These are phyloP conservation scores for Chaetorhynchus papuensis DNA, from an alignment of 2,113 vertebrate species.

Conservation along the genomic window DNA sequence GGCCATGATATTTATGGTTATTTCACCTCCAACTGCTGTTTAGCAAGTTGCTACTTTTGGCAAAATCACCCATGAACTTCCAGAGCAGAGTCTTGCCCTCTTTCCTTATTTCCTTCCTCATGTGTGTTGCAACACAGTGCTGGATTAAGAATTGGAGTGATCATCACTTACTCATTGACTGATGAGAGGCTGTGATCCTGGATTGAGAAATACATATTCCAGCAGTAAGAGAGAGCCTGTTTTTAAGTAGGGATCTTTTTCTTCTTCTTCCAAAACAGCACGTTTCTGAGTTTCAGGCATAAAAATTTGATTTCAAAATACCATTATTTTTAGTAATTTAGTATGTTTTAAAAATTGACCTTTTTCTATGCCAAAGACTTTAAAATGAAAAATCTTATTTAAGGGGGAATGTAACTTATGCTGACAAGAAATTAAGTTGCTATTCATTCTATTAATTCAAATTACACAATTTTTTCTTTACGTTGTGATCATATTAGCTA, in stretches of 20 bases:
- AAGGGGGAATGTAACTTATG: not conserved
- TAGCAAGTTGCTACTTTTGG: not conserved
- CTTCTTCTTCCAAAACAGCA: not conserved
- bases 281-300: not conserved
- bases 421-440: not conserved
- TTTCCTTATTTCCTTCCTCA: not conserved
- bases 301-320: not conserved
- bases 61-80: not conserved
- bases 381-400: not conserved
- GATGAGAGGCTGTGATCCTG: not conserved
- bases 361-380: not conserved
- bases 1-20: not conserved
- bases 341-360: not conserved
- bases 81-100: not conserved
- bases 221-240: not conserved
- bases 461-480: not conserved
- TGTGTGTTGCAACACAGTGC: not conserved
- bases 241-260: not conserved
- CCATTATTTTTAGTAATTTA: not conserved
- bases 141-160: not conserved
- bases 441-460: not conserved
- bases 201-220: not conserved
- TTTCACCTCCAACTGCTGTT: not conserved
- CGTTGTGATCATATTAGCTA: not conserved
- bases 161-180: not conserved